phyloP scores from a whole-genome alignment of 1,140 invertebrate genomes.

The Hyphantria cunea region DNA sequence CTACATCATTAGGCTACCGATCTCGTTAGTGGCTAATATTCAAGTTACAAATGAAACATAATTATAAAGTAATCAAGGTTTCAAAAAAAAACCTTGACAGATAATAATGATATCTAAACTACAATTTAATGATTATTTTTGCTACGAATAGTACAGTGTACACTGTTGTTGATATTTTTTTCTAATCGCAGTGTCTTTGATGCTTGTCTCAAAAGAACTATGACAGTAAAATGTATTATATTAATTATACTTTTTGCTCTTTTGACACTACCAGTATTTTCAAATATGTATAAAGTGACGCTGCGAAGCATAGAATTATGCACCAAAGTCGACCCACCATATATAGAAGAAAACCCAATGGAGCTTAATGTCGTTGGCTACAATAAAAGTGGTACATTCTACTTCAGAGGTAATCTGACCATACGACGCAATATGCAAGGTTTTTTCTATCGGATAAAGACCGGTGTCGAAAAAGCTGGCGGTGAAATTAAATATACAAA shows the following conservation, averaged over 20 bases:
- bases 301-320: constrained; percentile 4
- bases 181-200: no score
- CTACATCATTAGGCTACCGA: no score
- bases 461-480: constrained; percentile 11
- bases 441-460: constrained; percentile 13
- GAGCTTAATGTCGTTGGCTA: background rate
- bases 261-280: background rate
- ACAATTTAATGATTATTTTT: constrained; percentile 2
- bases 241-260: background rate
- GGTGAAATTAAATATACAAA: background rate
- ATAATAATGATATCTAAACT: constrained; percentile 14
- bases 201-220: background rate
- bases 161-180: no score
- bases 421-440: constrained; percentile 13
- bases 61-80: background rate
- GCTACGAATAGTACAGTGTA: no score
- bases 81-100: no score
- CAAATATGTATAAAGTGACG: constrained; percentile 5
- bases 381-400: constrained; percentile 16
- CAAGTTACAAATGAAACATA: no score
- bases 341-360: background rate
- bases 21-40: no score
- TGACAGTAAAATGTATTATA: constrained; percentile 12
- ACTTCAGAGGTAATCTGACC: constrained; percentile 18
- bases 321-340: constrained; percentile 7